phyloP scores from a whole-genome alignment of 2,888 invertebrate species.

The Pecten maximus region DNA sequence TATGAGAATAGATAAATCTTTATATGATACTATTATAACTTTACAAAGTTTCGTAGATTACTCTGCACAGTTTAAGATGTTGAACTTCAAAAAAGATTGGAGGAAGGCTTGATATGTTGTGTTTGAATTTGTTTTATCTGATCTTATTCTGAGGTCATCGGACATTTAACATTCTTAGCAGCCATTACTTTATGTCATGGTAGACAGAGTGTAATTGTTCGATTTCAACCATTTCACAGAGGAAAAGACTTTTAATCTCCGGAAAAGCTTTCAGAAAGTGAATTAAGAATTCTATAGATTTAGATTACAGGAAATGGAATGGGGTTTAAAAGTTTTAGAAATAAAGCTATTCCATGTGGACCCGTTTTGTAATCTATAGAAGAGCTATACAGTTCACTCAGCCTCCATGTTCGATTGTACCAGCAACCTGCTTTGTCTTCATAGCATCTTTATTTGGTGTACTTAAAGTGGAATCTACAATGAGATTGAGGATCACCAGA shows the following conservation, averaged over 20 bases:
- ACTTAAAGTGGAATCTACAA: background rate
- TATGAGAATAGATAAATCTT: no score
- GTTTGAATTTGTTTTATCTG: background rate
- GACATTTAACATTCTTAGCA: background rate
- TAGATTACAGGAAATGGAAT: slow-evolving; percentile 3
- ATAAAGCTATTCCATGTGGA: background rate
- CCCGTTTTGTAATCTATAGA: background rate
- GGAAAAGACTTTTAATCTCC: slow-evolving; percentile 16
- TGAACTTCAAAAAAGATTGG: background rate
- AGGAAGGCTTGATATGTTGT: background rate
- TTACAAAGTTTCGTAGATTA: no score
- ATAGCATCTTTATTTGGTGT: background rate
- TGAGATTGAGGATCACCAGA: background rate
- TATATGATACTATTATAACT: no score
- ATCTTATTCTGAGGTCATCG: background rate
- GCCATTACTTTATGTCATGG: background rate
- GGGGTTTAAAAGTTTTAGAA: slow-evolving; percentile 29
- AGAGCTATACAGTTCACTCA: background rate
- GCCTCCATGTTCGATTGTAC: background rate
- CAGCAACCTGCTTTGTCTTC: background rate
- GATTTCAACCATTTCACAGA: slow-evolving; percentile 14
- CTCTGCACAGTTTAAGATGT: no score
- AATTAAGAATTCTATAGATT: background rate
- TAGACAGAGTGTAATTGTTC: background rate
- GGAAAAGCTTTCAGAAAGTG: slow-evolving; percentile 30